Base-by-base conservation (phyloP, 2,113 vertebrate species). In the Pedionomus torquatus region DNA sequence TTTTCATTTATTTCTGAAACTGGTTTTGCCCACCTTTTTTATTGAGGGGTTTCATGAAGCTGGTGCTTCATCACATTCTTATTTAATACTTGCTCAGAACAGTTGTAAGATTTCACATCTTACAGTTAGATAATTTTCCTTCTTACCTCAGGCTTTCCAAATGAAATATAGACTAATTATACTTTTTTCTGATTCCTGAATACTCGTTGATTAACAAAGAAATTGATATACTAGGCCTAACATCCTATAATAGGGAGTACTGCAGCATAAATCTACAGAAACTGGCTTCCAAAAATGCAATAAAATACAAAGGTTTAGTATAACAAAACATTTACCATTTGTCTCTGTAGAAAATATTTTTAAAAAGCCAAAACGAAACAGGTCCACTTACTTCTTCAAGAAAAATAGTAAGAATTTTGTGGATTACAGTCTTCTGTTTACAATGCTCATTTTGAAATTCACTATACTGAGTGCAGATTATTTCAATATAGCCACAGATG, bases 131-230 rank as follows among this genome's bases (percentile, higher is more conserved):
- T 90, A 0, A 58, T 64, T 90, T 85, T 93, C n/a, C 13, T 69
- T 95, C 78, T 83, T 83, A 92, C 89, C 74, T 84, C 66, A 76
- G 83, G 74, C 77, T 89, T 91, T 91, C 54, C 66, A 77, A 39
- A 54, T 78, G 75, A 70, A 63, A 55, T 52, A 39, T 3, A 35
- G 52, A 86, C 41, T 69, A 87, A 86, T 95, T 93, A 69, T 63
- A 80, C 57, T 83, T 58, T 20, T 71, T 24, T 87, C 33, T 90
- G 48, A 75, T 70, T 66, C 39, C n/a, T 78, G 43, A 88, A 63
- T 63, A 51, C 86, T 90, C 0, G 0, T 58, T 90, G 79, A 78
- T 88, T 93, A 92, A 93, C 35, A 75, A 93, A 83, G 64, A 78
- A 74, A 81, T 64, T 60, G 33, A 57, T 48, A 61, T 75, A 71